These are phyloP conservation scores for Drosophila borealis DNA, from an alignment of 2,888 invertebrate genomes.

Conservation along the genomic window DNA sequence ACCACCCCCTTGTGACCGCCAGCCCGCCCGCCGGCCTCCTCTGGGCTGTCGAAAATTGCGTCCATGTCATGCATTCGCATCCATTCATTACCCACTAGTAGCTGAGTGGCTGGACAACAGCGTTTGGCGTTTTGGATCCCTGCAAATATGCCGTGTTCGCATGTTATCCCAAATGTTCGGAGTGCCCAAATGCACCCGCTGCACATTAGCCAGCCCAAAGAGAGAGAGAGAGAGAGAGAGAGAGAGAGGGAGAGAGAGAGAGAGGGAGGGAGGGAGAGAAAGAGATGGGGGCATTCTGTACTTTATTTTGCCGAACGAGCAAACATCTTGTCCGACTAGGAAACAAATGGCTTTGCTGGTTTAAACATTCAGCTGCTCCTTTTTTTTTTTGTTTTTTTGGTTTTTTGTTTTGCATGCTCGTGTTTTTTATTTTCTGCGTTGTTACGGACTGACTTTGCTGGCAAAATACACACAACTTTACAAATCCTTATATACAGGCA, in stretches of 20 bases:
- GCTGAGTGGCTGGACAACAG: conserved; percentile 73
- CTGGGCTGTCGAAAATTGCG: conserved; percentile 72
- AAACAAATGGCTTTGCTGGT: conserved; percentile 83
- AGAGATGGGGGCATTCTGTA: conserved; percentile 62
- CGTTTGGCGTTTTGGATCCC: conserved; percentile 79
- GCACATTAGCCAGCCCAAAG: conserved; percentile 37
- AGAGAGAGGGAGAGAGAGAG: not conserved
- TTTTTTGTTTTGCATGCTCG: conserved; percentile 19
- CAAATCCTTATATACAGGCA: conserved; percentile 51
- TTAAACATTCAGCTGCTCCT: conserved; percentile 77
- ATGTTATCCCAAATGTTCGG: conserved; percentile 81
- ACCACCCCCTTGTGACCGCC: not conserved
- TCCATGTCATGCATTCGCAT: conserved; percentile 78
- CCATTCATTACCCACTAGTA: conserved; percentile 73
- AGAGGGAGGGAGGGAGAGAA: not conserved
- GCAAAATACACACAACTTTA: conserved; percentile 38
- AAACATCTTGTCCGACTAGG: conserved; percentile 84
- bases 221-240: not conserved
- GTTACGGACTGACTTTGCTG: conserved; percentile 40
- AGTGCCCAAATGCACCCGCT: conserved; percentile 62
- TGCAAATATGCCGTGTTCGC: conserved; percentile 79
- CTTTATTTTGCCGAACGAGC: conserved; percentile 83
- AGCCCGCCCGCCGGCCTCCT: conserved; percentile 18
- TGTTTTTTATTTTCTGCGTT: conserved; percentile 24
- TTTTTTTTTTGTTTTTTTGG: conserved; percentile 22